These are phyloP conservation scores for Leptopilina clavipes DNA, from an alignment of 1,140 invertebrate species.

Conservation along the genomic window DNA sequence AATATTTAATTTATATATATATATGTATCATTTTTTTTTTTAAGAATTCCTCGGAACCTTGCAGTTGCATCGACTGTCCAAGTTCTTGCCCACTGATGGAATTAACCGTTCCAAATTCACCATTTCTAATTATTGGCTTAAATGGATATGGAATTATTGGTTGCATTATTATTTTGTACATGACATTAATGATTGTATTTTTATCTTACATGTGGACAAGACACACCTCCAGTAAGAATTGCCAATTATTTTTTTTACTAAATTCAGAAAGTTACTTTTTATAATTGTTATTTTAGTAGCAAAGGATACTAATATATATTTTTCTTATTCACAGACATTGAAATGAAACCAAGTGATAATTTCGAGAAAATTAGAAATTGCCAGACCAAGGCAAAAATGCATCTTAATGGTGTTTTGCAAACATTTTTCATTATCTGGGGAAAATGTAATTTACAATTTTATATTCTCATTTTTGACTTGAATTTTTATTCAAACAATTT, in stretches of 20 bases:
- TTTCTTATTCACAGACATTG: not conserved
- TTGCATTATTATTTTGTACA: constrained; percentile 48
- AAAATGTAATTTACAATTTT: constrained; percentile 37
- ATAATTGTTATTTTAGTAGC: no score
- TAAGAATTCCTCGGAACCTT: constrained; percentile 76
- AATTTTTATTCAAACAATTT: no score
- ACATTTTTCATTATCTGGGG: constrained; percentile 44
- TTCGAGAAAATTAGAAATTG: not conserved
- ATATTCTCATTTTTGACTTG: no score
- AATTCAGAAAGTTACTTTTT: constrained; percentile 2
- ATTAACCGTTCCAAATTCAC: not conserved
- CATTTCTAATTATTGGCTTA: constrained; percentile 49
- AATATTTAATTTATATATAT: constrained; percentile 23
- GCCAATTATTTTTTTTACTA: no score
- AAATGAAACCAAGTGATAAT: not conserved
- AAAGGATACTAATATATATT: not conserved
- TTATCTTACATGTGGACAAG: not conserved
- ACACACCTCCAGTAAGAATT: not conserved
- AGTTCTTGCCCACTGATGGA: constrained; percentile 76
- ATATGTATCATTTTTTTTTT: constrained; percentile 37
- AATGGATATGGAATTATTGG: constrained; percentile 58
- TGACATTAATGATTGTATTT: constrained; percentile 24
- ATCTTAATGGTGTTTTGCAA: constrained; percentile 29
- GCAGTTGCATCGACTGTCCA: constrained; percentile 87
- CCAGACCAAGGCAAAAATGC: not conserved